Percentiles rank a stretch among this genome's conserved stretches.
Evolutionary conservation across 2,113 vertebrate genomes (phyloP).

Genomic region (Sus scrofa): T2T-Sscrofa CM000820.6:83420001-83420500

Average conservation of each 20-base stretch:
- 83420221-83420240: conserved; percentile 12
- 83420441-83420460: neutral
- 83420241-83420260: neutral
- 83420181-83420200: no score
- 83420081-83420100: no score
- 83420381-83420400: neutral
- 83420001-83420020: no score
- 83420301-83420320: neutral
- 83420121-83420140: no score
- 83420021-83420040: no score
- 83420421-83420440: neutral
- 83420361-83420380: neutral
- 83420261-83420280: neutral
- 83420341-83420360: neutral
- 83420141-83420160: no score
- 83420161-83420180: no score
- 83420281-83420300: neutral
- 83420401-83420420: neutral
- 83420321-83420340: neutral
- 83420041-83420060: no score
- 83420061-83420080: no score
- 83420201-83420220: neutral
- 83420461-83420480: neutral
- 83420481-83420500: neutral
- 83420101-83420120: no score